A percentile compares a stretch with the other conserved stretches of the same genome.
These are phyloP conservation scores for Styela plicata DNA, from an alignment of 23 tunicate species.

Conservation along the genomic window DNA sequence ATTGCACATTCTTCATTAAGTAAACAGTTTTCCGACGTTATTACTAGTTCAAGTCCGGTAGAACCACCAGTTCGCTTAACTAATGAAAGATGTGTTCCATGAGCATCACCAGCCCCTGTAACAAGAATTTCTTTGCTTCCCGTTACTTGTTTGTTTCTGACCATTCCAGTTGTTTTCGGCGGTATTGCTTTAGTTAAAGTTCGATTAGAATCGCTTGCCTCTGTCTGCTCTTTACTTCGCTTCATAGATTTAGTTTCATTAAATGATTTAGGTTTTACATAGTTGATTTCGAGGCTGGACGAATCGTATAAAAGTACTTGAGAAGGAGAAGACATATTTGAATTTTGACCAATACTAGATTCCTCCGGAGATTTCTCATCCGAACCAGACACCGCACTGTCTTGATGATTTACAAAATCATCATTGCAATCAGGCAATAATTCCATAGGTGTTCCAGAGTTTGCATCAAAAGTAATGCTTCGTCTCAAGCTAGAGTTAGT, in stretches of 20 bases:
- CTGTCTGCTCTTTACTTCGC: background rate
- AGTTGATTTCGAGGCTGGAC: conserved; percentile 74
- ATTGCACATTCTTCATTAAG: background rate
- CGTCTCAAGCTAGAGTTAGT: background rate
- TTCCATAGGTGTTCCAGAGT: background rate
- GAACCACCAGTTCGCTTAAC: conserved; percentile 48
- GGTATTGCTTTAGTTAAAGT: background rate
- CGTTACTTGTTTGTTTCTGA: background rate
- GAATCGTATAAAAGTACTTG: conserved; percentile 73
- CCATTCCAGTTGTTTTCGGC: background rate
- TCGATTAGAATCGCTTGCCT: background rate
- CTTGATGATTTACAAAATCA: background rate
- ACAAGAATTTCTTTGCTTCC: conserved; percentile 28
- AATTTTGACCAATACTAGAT: too few species aligned
- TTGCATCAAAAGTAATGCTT: background rate
- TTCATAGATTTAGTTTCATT: background rate
- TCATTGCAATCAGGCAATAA: background rate
- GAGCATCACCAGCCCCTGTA: conserved; percentile 49
- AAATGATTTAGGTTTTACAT: conserved; percentile 27
- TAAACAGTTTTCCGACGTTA: conserved; percentile 41
- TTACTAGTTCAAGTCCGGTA: conserved; percentile 62
- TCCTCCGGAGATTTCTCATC: background rate
- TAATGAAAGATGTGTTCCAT: conserved; percentile 67
- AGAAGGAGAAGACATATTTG: background rate
- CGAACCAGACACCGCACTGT: background rate